Base-by-base conservation (phyloP, 2,888 invertebrate species). In the Lithophane semibrunnea region DNA sequence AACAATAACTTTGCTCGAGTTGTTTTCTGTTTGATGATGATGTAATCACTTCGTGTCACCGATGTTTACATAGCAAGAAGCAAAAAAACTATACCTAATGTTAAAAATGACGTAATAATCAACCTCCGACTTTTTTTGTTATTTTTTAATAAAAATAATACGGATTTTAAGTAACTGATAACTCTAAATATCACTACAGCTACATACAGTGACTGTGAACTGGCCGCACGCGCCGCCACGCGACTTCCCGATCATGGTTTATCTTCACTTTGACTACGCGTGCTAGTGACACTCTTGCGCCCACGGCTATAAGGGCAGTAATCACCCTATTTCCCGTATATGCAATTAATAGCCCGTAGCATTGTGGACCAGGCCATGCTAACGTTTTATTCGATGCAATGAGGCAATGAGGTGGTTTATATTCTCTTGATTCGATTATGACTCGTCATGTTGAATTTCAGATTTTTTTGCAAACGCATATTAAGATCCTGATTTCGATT, bases 161-260 rank as follows among this genome's bases (percentile, higher is more conserved):
- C 18, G 3, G 8, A 52, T 37, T n/a, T 68, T 21, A n/a, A 63
- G 56, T 60, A n/a, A 49, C n/a, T n/a, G 73, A 0, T 44, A 56
- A 61, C 9, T 86, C 87, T 86, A 78, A 61, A 54, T 21, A 21
- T 72, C 9, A 47, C 0, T 76, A 12, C 0, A n/a, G 1, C 85
- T 79, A 56, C 47, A 58, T 52, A 78, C 60, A 75, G 74, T 81
- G 85, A 65, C 88, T 85, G 84, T 77, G 86, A 89, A 92, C 93
- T 91, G 91, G 88, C 77, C 89, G 90, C 96, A 95, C 96, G 94
- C 94, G 95, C 82, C 92, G 86, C 79, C 95, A 95, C 96, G 94
- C 92, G 94, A 77, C 93, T 76, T 76, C 72, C 70, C 79, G 86
- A 86, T 86, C 91, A 91, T 90, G 91, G 91, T 91, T 92, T 94